Percentiles rank a stretch among this genome's conserved stretches.
phyloP scores from a whole-genome alignment of 2,797 vertebrate genomes.

The Myotis findleyi region DNA sequence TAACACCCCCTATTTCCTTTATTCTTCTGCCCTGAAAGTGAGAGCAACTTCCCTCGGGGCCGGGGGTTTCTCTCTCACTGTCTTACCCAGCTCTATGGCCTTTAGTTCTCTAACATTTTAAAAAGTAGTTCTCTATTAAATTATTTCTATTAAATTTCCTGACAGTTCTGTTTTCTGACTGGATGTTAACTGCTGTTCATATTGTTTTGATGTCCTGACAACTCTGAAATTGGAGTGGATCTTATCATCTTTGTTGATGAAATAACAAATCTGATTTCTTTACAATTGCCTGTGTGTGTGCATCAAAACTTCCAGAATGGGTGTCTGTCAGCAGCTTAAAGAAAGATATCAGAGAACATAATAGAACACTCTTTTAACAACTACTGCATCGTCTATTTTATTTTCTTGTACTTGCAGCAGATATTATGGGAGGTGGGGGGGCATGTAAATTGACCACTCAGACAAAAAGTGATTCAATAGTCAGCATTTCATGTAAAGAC shows the following conservation, averaged over 20 bases:
- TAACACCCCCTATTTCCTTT: neutral
- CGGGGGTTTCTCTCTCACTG: no score
- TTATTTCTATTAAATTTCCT: neutral
- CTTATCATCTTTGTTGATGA: neutral
- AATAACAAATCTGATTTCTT: neutral
- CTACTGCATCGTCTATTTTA: neutral
- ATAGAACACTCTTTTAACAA: neutral
- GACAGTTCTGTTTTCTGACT: neutral
- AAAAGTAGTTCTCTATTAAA: neutral
- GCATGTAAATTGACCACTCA: neutral
- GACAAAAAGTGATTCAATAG: neutral
- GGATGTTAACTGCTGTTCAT: neutral
- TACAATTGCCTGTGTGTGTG: neutral
- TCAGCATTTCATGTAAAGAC: neutral
- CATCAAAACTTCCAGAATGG: neutral
- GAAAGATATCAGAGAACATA: neutral
- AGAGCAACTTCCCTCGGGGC: neutral
- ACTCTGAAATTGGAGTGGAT: neutral
- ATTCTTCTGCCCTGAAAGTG: neutral
- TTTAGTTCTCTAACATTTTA: neutral
- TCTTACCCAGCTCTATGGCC: neutral
- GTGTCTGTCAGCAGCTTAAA: neutral
- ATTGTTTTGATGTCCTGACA: neutral
- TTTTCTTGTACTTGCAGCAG: neutral
- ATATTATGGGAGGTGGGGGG: neutral